Evolutionary conservation across 2,888 invertebrate species (phyloP), one percentile per base, ranked within the genome.

Genomic region (Tipula confusa): DNA sequence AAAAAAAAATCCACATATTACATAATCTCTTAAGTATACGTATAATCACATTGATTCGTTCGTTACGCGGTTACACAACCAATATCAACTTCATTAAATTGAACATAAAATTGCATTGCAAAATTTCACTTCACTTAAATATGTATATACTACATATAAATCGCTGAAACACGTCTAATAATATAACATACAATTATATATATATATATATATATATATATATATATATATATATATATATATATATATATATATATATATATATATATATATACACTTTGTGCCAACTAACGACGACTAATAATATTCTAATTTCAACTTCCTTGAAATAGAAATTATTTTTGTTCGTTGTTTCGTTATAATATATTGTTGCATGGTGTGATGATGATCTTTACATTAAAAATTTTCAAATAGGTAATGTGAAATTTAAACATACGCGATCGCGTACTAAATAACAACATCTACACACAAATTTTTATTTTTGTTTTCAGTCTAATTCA

Each of bases 321-420:
- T 64, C 64, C 64, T 64, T 64, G 64, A 64, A 64, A 64, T 64
- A 64, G 64, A 64, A 64, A 9, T 24, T 64, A 24, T 64, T 43
- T 64, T 7, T 64, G 64, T 64, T 64, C 64, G 64, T 9, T 64
- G 24, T 18, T 64, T 43, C n/a, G 15, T 43, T 43, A 5, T 15
- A 15, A 15, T 43, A 15, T 43, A 7, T 43, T 43, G 43, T 7
- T 43, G 43, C 43, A 43, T 43, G 43, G 11, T 64, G 64, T 64
- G 18, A 64, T 24, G 64, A 64, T 64, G 64, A 64, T 64, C 64
- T 64, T 64, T 64, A 64, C 64, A 64, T 64, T 24, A 13, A 64
- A 64, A 64, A 64, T 64, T 64, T 64, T 64, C 64, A 64, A 64
- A 64, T 64, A 6, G 64, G 64, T 64, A 64, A 64, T 64, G 64